phyloP scores from a whole-genome alignment of 2,888 invertebrate species.

The Parnassius smintheus region DNA sequence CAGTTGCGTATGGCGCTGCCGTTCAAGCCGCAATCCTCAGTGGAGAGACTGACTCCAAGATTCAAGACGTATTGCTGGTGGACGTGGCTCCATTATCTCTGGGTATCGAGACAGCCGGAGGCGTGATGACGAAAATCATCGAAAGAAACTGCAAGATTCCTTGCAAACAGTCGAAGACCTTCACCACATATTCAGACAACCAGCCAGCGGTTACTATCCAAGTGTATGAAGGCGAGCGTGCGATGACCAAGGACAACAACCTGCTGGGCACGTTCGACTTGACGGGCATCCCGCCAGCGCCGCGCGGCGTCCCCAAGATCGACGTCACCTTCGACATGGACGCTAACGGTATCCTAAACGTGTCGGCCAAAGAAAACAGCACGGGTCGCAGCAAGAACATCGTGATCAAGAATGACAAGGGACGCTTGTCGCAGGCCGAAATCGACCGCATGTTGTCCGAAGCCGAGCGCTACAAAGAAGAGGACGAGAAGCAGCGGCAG shows the following conservation, averaged over 20 bases:
- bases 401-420: slow-evolving; percentile 91
- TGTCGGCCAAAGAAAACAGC: slow-evolving; percentile 87
- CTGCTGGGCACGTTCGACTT: slow-evolving; percentile 83
- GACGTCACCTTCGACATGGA: slow-evolving; percentile 89
- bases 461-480: slow-evolving; percentile 87
- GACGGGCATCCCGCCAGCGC: slow-evolving; percentile 86
- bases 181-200: slow-evolving; percentile 91
- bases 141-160: slow-evolving; percentile 87
- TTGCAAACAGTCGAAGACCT: slow-evolving; percentile 78
- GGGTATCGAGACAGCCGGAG: slow-evolving; percentile 90
- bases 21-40: slow-evolving; percentile 87
- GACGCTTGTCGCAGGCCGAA: slow-evolving; percentile 89
- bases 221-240: slow-evolving; percentile 88
- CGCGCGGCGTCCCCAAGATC: slow-evolving; percentile 86
- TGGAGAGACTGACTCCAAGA: slow-evolving; percentile 87
- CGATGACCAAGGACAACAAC: slow-evolving; percentile 90
- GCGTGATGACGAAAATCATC: slow-evolving; percentile 88
- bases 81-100: slow-evolving; percentile 84
- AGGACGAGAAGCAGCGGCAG: slow-evolving; percentile 86
- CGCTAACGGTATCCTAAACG: slow-evolving; percentile 90
- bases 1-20: slow-evolving; percentile 89
- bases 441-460: slow-evolving; percentile 90
- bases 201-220: slow-evolving; percentile 88
- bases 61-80: slow-evolving; percentile 84
- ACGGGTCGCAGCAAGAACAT: slow-evolving; percentile 87